A percentile compares a stretch with the other conserved stretches of the same genome.
These are phyloP conservation scores for Drosophila varians DNA, from an alignment of 1,140 invertebrate genomes.

Conservation along the genomic window DNA sequence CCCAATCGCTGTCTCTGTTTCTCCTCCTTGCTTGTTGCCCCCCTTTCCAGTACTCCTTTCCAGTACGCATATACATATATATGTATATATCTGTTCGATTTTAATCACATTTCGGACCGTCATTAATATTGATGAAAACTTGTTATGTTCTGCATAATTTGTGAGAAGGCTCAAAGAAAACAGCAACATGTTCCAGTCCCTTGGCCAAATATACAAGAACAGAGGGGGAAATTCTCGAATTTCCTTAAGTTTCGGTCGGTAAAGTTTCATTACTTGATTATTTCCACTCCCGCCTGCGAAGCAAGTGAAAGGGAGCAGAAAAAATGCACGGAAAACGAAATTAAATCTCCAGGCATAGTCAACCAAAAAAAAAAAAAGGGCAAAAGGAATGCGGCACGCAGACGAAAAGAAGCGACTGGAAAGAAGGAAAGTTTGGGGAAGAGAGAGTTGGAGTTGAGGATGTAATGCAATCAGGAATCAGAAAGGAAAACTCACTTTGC, in stretches of 20 bases:
- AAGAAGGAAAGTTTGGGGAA: background rate
- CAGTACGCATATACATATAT: constrained; percentile 10
- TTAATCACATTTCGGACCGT: constrained; percentile 67
- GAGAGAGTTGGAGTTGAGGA: constrained; percentile 1
- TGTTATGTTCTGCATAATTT: constrained; percentile 69
- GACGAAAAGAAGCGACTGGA: constrained; percentile 18
- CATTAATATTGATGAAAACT: constrained; percentile 75
- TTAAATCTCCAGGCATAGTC: constrained; percentile 43
- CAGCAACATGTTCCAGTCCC: constrained; percentile 33
- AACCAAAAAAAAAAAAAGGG: constrained; percentile 33
- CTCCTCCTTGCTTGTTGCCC: constrained; percentile 4
- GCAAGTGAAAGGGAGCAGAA: constrained; percentile 19
- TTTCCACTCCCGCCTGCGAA: constrained; percentile 18
- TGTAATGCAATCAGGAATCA: constrained; percentile 55
- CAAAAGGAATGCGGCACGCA: constrained; percentile 45
- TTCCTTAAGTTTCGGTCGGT: constrained; percentile 24
- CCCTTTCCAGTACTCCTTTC: background rate
- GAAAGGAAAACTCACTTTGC: constrained; percentile 18
- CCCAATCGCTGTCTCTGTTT: background rate
- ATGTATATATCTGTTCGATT: constrained; percentile 21
- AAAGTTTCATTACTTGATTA: constrained; percentile 72
- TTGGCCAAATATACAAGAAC: constrained; percentile 16
- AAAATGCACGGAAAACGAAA: constrained; percentile 42
- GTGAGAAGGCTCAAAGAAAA: constrained; percentile 8
- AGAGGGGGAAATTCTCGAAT: constrained; percentile 1